Evolutionary conservation across 1,140 invertebrate genomes (phyloP).

Genomic region (Calliphora vicina): DNA sequence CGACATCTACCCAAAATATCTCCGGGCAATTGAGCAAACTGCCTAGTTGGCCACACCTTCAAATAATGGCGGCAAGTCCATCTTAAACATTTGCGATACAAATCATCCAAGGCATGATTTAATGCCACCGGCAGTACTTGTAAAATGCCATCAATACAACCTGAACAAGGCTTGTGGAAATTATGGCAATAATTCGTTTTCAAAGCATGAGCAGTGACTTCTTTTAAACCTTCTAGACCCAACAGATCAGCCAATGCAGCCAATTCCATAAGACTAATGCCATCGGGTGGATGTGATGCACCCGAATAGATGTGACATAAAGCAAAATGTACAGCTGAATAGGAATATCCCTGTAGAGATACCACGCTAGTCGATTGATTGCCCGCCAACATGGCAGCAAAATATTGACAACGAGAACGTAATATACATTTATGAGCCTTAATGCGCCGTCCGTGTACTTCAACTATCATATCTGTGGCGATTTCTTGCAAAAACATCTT

Average conservation of each 20-base stretch:
- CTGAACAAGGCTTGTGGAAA: constrained; percentile 74
- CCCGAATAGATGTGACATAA: constrained; percentile 93
- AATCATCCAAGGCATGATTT: constrained; percentile 85
- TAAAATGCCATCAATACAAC: constrained; percentile 79
- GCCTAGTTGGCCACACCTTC: constrained; percentile 85
- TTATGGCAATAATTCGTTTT: constrained; percentile 90
- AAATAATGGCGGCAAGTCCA: constrained; percentile 88
- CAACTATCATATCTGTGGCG: constrained; percentile 82
- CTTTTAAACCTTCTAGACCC: constrained; percentile 86
- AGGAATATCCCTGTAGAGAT: constrained; percentile 83
- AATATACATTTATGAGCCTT: constrained; percentile 90
- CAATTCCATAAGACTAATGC: constrained; percentile 84
- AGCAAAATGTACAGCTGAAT: constrained; percentile 85
- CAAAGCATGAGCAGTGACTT: constrained; percentile 85
- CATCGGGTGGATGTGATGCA: constrained; percentile 82
- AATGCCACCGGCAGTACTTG: constrained; percentile 84
- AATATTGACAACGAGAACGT: constrained; percentile 88
- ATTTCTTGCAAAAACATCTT: constrained; percentile 91
- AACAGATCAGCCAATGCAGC: constrained; percentile 88
- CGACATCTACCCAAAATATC: constrained; percentile 84
- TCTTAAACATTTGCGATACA: constrained; percentile 82
- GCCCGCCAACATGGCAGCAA: constrained; percentile 86
- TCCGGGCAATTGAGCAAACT: constrained; percentile 80
- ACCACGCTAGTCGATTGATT: constrained; percentile 84
- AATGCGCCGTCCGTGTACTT: constrained; percentile 79